These are phyloP conservation scores for Florisuga fusca DNA, from an alignment of 2,797 vertebrate species.

Conservation along the genomic window DNA sequence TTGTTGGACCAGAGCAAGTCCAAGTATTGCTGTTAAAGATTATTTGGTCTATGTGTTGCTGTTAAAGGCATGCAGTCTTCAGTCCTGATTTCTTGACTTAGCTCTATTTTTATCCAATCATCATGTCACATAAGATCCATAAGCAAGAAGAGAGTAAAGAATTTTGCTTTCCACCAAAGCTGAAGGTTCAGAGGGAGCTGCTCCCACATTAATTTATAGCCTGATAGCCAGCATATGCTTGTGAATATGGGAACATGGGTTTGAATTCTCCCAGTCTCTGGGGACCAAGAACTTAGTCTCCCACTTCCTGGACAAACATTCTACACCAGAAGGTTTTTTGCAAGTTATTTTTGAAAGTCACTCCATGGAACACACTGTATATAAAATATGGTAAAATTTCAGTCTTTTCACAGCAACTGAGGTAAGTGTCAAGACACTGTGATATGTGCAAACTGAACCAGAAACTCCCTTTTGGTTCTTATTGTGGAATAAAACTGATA, in stretches of 20 bases:
- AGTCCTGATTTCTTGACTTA: background rate
- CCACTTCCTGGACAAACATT: background rate
- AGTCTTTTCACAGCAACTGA: background rate
- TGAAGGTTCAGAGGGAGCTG: background rate
- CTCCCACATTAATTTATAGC: background rate
- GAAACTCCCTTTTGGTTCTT: background rate
- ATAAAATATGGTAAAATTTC: background rate
- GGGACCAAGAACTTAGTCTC: background rate
- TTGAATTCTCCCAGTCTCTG: background rate
- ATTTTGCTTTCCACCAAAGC: background rate
- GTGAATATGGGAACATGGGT: background rate
- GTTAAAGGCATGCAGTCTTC: background rate
- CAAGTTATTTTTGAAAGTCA: background rate
- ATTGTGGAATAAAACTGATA: background rate
- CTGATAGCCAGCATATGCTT: background rate
- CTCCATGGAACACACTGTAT: background rate
- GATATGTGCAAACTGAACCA: background rate
- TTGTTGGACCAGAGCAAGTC: background rate
- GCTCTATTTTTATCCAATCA: background rate
- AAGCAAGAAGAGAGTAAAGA: background rate
- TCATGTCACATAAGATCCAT: background rate
- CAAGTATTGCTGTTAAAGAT: background rate
- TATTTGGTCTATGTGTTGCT: background rate
- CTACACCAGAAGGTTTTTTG: background rate
- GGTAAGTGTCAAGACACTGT: background rate